phyloP scores from a whole-genome alignment of 2,113 vertebrate species.

The Nothoprocta pentlandii region DNA sequence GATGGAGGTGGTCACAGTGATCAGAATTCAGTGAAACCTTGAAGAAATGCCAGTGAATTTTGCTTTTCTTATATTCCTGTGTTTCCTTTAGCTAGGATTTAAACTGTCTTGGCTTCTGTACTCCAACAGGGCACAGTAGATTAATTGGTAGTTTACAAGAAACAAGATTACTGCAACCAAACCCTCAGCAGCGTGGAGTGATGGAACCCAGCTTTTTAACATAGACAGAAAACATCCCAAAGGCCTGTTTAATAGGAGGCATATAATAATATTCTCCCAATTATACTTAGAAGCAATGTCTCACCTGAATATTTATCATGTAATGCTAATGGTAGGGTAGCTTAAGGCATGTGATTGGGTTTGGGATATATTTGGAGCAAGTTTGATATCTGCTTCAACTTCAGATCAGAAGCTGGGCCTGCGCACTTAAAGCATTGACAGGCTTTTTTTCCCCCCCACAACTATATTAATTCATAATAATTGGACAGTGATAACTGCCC shows the following conservation, averaged over 20 bases:
- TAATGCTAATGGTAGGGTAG: not conserved
- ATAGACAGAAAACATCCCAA: not conserved
- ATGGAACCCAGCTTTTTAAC: not conserved
- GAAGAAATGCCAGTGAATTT: not conserved
- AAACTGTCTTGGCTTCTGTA: not conserved
- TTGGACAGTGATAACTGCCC: not conserved
- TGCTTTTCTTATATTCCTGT: not conserved
- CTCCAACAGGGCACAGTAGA: not conserved
- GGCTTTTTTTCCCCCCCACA: not conserved
- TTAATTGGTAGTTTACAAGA: not conserved
- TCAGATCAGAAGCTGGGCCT: not conserved
- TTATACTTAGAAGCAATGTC: not conserved
- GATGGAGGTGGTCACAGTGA: rapidly evolving
- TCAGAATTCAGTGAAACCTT: not conserved
- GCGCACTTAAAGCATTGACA: not conserved
- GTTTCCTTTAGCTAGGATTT: not conserved
- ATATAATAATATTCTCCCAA: not conserved
- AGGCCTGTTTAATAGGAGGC: rapidly evolving
- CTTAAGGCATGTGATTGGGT: not conserved
- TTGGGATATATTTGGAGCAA: not conserved
- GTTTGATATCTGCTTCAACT: not conserved
- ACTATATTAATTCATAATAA: not conserved
- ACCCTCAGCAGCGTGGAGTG: not conserved
- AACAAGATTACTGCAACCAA: not conserved
- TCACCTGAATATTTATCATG: not conserved